Evolutionary conservation across 2,888 invertebrate species (phyloP).

Genomic region (Epistrophe eligans): DNA sequence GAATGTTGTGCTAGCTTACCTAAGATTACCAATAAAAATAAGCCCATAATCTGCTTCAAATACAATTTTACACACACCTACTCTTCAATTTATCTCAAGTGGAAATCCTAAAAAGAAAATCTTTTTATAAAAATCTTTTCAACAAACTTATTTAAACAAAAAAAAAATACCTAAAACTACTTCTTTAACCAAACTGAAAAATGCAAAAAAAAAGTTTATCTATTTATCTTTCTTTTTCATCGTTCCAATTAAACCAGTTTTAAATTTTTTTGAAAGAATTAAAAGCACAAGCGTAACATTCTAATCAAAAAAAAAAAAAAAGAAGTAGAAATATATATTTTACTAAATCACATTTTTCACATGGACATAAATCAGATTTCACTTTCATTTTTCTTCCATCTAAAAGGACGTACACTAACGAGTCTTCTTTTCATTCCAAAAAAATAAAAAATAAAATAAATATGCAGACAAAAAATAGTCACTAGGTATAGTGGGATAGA

Average conservation of each 20-base stretch:
- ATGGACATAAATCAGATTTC: slow-evolving; percentile 65
- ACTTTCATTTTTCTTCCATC: slow-evolving; percentile 19
- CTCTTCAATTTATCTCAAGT: not conserved
- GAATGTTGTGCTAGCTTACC: no score
- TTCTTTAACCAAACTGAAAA: not conserved
- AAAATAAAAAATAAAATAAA: slow-evolving; percentile 21
- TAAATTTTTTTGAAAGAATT: slow-evolving; percentile 48
- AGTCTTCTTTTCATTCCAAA: slow-evolving; percentile 40
- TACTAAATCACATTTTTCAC: slow-evolving; percentile 63
- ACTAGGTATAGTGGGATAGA: no score
- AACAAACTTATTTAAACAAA: not conserved
- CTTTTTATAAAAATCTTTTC: not conserved
- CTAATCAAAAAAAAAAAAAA: not conserved
- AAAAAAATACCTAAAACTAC: not conserved
- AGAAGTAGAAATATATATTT: not conserved
- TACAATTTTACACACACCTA: no score
- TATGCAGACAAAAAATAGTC: not conserved
- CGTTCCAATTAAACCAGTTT: slow-evolving; percentile 63
- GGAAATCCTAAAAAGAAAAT: not conserved
- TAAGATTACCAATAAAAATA: no score
- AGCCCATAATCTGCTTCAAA: no score
- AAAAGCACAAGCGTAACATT: not conserved
- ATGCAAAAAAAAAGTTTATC: not conserved
- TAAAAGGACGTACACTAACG: slow-evolving; percentile 41
- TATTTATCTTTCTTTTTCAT: slow-evolving; percentile 33